phyloP scores from a whole-genome alignment of 2,797 vertebrate genomes.

The Microchirus variegatus region DNA sequence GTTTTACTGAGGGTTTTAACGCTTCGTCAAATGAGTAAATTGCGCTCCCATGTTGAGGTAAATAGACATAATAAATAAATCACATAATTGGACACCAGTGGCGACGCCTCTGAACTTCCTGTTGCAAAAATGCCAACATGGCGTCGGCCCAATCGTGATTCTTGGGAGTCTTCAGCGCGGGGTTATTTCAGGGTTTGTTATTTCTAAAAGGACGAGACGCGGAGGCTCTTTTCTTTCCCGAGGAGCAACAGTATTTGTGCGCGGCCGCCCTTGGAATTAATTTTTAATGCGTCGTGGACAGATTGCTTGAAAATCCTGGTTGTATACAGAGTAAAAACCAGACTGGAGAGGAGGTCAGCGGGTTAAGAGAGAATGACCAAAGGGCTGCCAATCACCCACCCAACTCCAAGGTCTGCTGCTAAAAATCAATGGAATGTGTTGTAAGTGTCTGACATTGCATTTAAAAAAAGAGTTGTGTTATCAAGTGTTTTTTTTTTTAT shows the following conservation, averaged over 20 bases:
- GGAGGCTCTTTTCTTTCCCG: constrained; percentile 10
- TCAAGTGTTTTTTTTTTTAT: no score
- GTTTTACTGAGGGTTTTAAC: no score
- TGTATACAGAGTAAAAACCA: constrained; percentile 16
- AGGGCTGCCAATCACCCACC: constrained; percentile 38
- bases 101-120: no score
- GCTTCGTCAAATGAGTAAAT: no score
- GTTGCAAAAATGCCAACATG: no score
- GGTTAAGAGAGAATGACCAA: constrained; percentile 41
- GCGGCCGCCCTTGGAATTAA: constrained; percentile 32
- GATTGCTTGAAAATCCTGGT: constrained; percentile 42
- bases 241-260: background rate
- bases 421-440: constrained; percentile 8
- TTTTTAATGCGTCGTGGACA: constrained; percentile 40
- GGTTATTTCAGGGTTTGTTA: no score
- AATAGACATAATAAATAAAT: no score
- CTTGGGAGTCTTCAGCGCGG: no score
- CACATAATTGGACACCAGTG: no score
- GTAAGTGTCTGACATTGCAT: background rate
- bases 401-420: constrained; percentile 16
- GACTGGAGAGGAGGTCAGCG: constrained; percentile 29
- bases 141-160: no score
- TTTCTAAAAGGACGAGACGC: constrained; percentile 13
- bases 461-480: background rate
- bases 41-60: no score